Conservation (phyloP, 2,888 invertebrate genomes). For the Sminthurinus aureus region DNA sequence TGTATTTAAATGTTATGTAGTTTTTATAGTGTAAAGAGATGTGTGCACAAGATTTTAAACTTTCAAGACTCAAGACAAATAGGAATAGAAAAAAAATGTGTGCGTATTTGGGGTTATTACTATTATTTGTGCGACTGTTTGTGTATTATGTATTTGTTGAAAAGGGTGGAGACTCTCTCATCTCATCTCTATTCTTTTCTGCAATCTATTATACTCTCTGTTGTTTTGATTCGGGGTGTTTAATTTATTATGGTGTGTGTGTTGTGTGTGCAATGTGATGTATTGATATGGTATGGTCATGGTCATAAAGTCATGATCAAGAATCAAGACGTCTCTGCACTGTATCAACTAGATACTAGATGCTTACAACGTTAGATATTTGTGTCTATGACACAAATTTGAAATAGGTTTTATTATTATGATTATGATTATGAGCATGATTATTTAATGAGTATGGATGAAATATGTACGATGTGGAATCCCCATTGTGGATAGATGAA, state of each 20-base stretch:
- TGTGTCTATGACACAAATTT: neutral
- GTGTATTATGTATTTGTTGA: no score
- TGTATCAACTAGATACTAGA: neutral
- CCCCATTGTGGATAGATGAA: no score
- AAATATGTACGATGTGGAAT: neutral
- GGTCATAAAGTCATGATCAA: constrained; percentile 22
- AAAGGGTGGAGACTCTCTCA: no score
- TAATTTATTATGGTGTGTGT: neutral
- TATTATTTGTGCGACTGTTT: no score
- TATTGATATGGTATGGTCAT: constrained; percentile 21
- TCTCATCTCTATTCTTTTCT: no score
- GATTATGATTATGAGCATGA: neutral
- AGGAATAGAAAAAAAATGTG: no score
- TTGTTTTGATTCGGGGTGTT: neutral
- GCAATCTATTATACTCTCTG: no score
- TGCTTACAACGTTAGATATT: neutral
- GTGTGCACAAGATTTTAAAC: no score
- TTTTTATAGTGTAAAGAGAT: no score
- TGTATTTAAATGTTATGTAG: no score
- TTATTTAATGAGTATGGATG: neutral
- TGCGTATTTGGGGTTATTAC: no score
- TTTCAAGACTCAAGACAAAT: no score
- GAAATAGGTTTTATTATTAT: neutral
- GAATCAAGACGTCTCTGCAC: neutral
- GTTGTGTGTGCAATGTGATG: constrained; percentile 13